A percentile compares a stretch with the other conserved stretches of the same genome.
Conservation (phyloP, 2,113 vertebrate species). For the Lutjanus erythropterus region DNA sequence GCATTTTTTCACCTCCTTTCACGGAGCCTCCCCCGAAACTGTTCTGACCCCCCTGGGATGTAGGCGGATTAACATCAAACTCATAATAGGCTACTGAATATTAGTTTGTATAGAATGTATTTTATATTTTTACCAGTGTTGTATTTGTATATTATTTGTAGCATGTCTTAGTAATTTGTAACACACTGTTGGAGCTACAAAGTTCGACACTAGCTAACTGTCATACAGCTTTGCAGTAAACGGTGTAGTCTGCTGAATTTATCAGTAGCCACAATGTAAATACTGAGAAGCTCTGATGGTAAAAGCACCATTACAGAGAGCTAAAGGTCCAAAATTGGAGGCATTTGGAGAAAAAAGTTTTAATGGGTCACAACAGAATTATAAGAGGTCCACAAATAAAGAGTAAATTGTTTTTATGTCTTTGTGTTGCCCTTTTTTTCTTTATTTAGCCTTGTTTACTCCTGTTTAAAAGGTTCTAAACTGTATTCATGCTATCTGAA, state of each 20-base stretch:
- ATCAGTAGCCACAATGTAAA: neutral
- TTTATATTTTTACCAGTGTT: no score
- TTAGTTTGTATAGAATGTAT: no score
- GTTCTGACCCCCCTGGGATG: no score
- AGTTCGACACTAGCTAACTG: neutral
- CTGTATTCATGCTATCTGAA: neutral
- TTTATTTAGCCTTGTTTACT: conserved; percentile 25
- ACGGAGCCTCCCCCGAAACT: no score
- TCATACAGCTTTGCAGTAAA: conserved; percentile 16
- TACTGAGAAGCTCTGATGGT: neutral
- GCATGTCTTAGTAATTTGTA: no score
- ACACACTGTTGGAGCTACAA: no score
- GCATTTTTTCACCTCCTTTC: no score
- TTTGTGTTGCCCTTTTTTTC: neutral
- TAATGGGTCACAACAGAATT: conserved; percentile 25
- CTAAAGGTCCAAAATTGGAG: neutral
- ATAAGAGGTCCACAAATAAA: conserved; percentile 2
- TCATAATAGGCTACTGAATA: no score
- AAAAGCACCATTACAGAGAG: conserved; percentile 30
- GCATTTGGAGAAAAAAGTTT: conserved; percentile 9
- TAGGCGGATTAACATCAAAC: no score
- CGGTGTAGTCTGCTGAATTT: conserved; percentile 7
- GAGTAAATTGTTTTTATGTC: conserved; percentile 27
- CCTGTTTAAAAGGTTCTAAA: conserved; percentile 1
- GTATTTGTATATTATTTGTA: no score